Base-by-base conservation (phyloP, 2,888 invertebrate genomes). In the Ophraella communa region DNA sequence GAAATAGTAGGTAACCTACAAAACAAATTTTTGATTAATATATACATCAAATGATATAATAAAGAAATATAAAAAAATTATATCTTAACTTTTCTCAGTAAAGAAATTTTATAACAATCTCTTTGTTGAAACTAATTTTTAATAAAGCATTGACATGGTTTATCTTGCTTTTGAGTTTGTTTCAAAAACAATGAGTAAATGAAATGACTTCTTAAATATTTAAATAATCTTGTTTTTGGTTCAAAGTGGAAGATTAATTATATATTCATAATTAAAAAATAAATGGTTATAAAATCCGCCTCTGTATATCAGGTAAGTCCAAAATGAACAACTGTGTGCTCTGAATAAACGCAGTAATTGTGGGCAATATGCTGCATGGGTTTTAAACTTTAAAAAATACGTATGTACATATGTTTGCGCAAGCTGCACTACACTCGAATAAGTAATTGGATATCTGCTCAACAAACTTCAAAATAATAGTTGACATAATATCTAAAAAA, bases 371-470 rank as follows among this genome's bases (percentile, higher is more conserved):
- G 56, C 56, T 54, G 47, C 24, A 17, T 54, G 44, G 60, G 64
- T 39, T 59, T 64, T 58, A 64, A 64, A 53, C 53, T 64, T 64
- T 58, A 64, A 64, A 62, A 60, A 58, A 54, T 62, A 45, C 56
- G 24, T 62, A 47, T 47, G 49, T 45, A 54, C 58, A 59, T 47
- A 54, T 54, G 54, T 47, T 59, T 39, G 54, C 21, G 56, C 64
- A 64, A 63, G 64, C 58, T 45, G 53, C 59, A 47, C 49, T 59
- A 33, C 23, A 58, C 49, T 24, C 23, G 39, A 55, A 57, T 33
- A 17, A 42, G 57, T 52, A 63, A 63, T 63, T 63, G 51, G 35
- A 58, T 58, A 30, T 49, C 24, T 8, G 23, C 24, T 47, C 57
- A 21, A 47, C 47, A 47, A 57, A 35, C 30, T 51, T 56, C 27